A percentile compares a stretch with the other conserved stretches of the same genome.
Evolutionary conservation across 2,113 vertebrate genomes (phyloP).

Genomic region (Phylloscopus trochiloides): DNA sequence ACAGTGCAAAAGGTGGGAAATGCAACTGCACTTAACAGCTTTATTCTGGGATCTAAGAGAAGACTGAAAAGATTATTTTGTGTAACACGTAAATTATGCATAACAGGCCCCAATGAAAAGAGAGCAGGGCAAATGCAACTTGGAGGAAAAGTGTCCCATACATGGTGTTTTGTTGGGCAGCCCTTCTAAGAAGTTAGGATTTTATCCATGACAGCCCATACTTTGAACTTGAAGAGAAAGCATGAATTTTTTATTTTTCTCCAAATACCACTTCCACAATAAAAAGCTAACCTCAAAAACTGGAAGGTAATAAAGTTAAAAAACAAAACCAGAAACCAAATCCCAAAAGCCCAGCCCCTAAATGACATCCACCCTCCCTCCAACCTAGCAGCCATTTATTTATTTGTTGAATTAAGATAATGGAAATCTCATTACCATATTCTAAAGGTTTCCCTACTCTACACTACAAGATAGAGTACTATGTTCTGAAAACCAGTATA

Average conservation of each 20-base stretch:
- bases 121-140: neutral
- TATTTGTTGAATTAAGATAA: neutral
- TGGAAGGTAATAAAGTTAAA: neutral
- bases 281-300: neutral
- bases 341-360: neutral
- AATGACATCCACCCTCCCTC: neutral
- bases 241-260: neutral
- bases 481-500: constrained; percentile 3
- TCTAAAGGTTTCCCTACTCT: constrained; percentile 1
- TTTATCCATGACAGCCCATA: constrained; percentile 39
- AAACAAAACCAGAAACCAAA: neutral
- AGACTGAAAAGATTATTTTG: neutral
- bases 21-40: neutral
- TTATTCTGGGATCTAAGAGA: neutral
- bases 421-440: neutral
- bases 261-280: neutral
- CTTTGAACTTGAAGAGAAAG: neutral
- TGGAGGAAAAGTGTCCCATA: neutral
- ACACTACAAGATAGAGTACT: neutral
- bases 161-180: neutral
- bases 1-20: neutral
- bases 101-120: neutral
- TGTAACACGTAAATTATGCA: neutral
- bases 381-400: constrained; percentile 1
- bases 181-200: constrained; percentile 61